Evolutionary conservation across 2,113 vertebrate species (phyloP).

Genomic region (Leucosticte australis): DNA sequence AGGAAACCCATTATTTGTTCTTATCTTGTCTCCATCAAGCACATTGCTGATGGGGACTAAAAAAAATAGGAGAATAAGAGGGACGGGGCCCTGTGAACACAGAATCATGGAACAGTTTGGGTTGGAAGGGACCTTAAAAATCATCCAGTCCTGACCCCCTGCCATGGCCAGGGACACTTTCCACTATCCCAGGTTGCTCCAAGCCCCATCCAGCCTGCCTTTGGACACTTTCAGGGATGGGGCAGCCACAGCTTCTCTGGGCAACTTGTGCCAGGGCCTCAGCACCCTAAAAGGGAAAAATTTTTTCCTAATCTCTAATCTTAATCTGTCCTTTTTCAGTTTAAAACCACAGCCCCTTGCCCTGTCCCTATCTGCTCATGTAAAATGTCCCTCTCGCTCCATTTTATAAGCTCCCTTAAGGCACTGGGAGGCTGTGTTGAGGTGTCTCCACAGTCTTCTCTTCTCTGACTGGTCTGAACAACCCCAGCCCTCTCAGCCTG

Average conservation of each 20-base stretch:
- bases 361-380: neutral
- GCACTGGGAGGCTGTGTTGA: neutral
- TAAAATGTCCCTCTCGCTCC: neutral
- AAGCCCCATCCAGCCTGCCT: fast-evolving
- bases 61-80: neutral
- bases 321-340: neutral
- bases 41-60: neutral
- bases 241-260: neutral
- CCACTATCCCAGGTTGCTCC: neutral
- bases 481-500: neutral
- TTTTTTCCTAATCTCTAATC: neutral
- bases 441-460: neutral
- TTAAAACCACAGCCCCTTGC: neutral
- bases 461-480: neutral
- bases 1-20: neutral
- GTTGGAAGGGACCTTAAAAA: neutral
- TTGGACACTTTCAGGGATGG: neutral
- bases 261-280: neutral
- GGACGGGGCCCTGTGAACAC: neutral
- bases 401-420: neutral
- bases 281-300: fast-evolving
- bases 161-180: neutral
- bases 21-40: neutral
- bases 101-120: neutral
- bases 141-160: fast-evolving